Percentiles rank a stretch among this genome's conserved stretches.
Conservation (phyloP, 1,140 invertebrate genomes). For the Brachionus paranguensis region DNA sequence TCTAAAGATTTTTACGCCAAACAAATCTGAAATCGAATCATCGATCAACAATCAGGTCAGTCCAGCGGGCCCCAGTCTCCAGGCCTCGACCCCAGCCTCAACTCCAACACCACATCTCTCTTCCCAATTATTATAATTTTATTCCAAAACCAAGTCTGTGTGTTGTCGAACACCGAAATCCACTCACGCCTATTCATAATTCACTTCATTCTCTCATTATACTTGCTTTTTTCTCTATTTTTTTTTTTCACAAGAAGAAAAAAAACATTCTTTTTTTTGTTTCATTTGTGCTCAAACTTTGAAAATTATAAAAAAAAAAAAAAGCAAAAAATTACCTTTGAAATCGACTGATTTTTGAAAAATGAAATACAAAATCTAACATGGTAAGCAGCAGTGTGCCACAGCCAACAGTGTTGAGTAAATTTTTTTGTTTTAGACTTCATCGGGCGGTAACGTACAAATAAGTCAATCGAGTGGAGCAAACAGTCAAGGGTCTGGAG, state of each 20-base stretch:
- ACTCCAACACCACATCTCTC: neutral
- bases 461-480: neutral
- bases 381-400: neutral
- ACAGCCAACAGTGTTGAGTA: neutral
- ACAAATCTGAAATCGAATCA: neutral
- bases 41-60: neutral
- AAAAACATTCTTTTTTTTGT: conserved; percentile 2
- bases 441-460: conserved; percentile 18
- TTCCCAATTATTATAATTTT: neutral
- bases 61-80: neutral
- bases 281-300: neutral
- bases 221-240: neutral
- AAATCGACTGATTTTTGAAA: neutral
- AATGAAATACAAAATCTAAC: conserved; percentile 25
- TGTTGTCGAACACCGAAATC: neutral
- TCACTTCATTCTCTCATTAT: conserved; percentile 33
- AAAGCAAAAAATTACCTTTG: neutral
- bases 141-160: neutral
- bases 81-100: neutral
- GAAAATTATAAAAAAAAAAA: neutral
- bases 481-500: neutral
- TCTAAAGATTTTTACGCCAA: neutral
- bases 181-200: conserved; percentile 25
- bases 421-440: neutral
- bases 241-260: neutral